Base-by-base conservation (phyloP, 1,140 invertebrate species). In the Ceratina calcarata region DNA sequence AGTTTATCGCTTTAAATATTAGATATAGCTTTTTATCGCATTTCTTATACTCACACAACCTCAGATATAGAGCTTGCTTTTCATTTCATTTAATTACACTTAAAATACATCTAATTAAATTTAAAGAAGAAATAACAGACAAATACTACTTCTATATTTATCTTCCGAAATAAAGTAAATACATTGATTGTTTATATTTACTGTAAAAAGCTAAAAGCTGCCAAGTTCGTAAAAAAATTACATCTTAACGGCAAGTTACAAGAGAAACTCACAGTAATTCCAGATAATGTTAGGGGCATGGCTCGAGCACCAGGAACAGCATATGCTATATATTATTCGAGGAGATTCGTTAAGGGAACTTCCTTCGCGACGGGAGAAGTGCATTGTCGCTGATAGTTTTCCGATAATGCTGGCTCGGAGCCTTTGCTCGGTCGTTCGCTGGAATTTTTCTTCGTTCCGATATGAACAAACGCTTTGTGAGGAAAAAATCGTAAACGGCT, bases 241-340 rank as follows among this genome's bases (percentile, higher is more conserved):
- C 65, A 20, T 24, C 22, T 45, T 22, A 24, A n/a, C 18, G 45
- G 16, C 22, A 15, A 18, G 53, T 55, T 55, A 32, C n/a, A 67
- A 18, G 15, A 16, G 64, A 67, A 7, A 18, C 13, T 7, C 16
- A n/a, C 13, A 58, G 55, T 12, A 53, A 16, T 13, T 12, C 7
- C 10, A 53, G 16, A 22, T n/a, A 60, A 20, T 37, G 0, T 3
- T 18, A 15, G 61, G 37, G 32, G 16, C 15, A 53, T 32, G 27
- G 27, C 27, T 32, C 8, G 45, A 51, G 57, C 32, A 1, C 15
- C 8, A 37, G 20, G 1, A 22, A 3, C 18, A 15, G 73, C 73
- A 68, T 76, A 51, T 76, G 74, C 55, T 51, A 62, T 20, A 55
- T 20, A 60, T 76, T 76, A 76, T 76, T 76, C 37, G 20, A 60